Base-by-base conservation (phyloP, 2,888 invertebrate species). In the Drosophila paracracens region DNA sequence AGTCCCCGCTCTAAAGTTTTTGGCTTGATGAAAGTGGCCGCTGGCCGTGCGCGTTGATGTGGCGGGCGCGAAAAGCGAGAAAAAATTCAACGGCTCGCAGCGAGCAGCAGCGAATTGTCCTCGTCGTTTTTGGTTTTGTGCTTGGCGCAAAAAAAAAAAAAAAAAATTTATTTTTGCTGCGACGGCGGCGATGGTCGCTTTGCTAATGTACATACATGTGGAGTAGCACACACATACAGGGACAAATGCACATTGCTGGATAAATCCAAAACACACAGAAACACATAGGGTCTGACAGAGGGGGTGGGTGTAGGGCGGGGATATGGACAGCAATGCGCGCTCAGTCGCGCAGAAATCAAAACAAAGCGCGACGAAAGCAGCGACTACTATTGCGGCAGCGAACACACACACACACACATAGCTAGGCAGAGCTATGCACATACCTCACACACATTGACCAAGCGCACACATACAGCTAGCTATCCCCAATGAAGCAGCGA, bases 261-360 rank as follows among this genome's bases (percentile, higher is more conserved):
- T 83, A 87, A 88, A 84, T 88, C 62, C 74, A 78, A 79, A 78
- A 56, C 72, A 79, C 74, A 74, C 46, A 65, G 56, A 38, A 29
- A 66, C 71, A 66, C 18, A 69, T 38, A 74, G 25, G 38, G 72
- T 51, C 64, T 29, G 56, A 21, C 25, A 36, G 70, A 53, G 74
- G 56, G 74, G 52, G 36, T 54, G 54, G 8, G 6, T 16, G 1
- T 16, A n/a, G 10, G 38, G 56, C 13, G n/a, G 29, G 29, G 38
- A 56, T 70, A 74, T 64, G 68, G 57, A 77, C 74, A 46, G 46
- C 46, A 75, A 76, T 77, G 79, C 73, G 83, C 81, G 79, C 83
- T 79, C 81, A 81, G 83, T 79, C 86, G 81, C 89, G 90, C 56
- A 89, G 88, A 85, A 88, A 91, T 89, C 90, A 90, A 87, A 91